Evolutionary conservation across 2,888 invertebrate species (phyloP), one percentile per base, ranked within the genome.

Genomic region (Phlogophora meticulosa): DNA sequence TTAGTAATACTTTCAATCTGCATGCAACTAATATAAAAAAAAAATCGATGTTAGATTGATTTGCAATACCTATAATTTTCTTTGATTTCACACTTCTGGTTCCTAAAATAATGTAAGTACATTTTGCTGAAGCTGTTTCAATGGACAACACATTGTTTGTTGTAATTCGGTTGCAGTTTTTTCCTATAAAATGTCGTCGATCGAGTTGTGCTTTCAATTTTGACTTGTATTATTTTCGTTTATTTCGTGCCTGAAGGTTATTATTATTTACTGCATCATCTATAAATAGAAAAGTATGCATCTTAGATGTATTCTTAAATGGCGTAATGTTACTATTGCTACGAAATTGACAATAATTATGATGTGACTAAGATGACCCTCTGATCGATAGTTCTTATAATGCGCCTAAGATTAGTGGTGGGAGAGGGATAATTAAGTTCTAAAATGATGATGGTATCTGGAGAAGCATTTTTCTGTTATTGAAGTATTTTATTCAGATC

Each of bases 1-100:
- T 67, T 48, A 61, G 43, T 55, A 43, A 17, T 67, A 73, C 53
- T 57, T 70, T 74, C 60, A 62, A 57, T 53, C 59, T 77, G 61
- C 64, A 45, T 81, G 71, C 46, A 80, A 60, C 58, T 78, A 69
- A 69, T 78, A 52, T 43, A 36, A 78, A 84, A 79, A 84, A 22
- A 13, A 58, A 67, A 84, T 89, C 82, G 80, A 90, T 90, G 88
- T 85, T 89, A 83, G 84, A 85, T 87, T 89, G 86, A 84, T 84
- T 85, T 74, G 53, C 49, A 65, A 75, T 75, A 70, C 67, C 73
- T 71, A 73, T 76, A 78, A 56, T 80, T 84, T 76, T 75, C 72
- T 81, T 83, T 85, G 80, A 83, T 78, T 83, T 73, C 63, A 64
- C 56, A 69, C 65, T 70, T 67, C 74, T 80, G 65, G 76, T 83